Percentiles rank a stretch among this genome's conserved stretches.
phyloP scores from a whole-genome alignment of 1,140 invertebrate genomes.

The Euura saliciscinereae region DNA sequence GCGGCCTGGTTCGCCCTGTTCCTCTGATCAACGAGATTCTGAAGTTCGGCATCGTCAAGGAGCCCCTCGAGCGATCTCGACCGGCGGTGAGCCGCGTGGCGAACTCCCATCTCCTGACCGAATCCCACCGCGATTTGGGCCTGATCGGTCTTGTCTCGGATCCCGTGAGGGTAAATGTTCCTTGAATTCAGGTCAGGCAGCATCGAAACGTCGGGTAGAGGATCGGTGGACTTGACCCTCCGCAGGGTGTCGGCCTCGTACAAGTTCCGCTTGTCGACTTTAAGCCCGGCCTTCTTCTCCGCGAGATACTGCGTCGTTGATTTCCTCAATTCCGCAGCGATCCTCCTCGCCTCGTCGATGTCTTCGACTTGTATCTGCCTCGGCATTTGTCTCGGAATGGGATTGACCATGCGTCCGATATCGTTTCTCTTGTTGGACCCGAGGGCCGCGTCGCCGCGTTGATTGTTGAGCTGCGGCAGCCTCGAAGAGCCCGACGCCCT shows the following conservation, averaged over 20 bases:
- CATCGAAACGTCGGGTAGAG: conserved; percentile 35
- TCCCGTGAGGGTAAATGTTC: conserved; percentile 61
- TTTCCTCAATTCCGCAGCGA: conserved; percentile 69
- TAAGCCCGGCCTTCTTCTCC: conserved; percentile 60
- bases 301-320: conserved; percentile 71
- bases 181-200: conserved; percentile 51
- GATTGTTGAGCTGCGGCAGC: conserved; percentile 70
- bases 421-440: conserved; percentile 71
- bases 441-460: conserved; percentile 57
- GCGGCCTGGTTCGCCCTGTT: conserved; percentile 33
- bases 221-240: conserved; percentile 61
- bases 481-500: conserved; percentile 42
- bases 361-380: conserved; percentile 48
- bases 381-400: conserved; percentile 60
- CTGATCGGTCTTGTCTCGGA: conserved; percentile 50
- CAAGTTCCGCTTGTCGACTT: conserved; percentile 78
- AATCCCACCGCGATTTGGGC: conserved; percentile 21
- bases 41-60: conserved; percentile 61
- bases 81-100: conserved; percentile 41
- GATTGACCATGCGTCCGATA: conserved; percentile 80
- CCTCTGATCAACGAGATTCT: conserved; percentile 48
- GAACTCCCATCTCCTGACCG: not conserved
- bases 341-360: conserved; percentile 61
- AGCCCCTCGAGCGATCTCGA: conserved; percentile 70
- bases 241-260: conserved; percentile 73